These are phyloP conservation scores for Aporophyla lueneburgensis DNA, from an alignment of 2,888 invertebrate genomes.

Conservation along the genomic window DNA sequence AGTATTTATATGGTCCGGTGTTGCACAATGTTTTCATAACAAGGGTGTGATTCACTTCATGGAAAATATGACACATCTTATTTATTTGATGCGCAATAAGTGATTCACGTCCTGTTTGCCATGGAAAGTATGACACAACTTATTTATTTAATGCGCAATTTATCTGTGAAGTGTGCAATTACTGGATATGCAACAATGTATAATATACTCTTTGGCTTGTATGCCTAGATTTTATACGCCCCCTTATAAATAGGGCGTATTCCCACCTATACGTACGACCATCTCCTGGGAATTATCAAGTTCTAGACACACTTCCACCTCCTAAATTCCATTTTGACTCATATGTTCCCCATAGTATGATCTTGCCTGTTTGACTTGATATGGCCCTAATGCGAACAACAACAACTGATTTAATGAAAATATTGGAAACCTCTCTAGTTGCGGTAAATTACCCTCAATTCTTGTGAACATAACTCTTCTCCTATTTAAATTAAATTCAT, in stretches of 20 bases:
- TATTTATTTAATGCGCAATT: no score
- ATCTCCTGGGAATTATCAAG: background rate
- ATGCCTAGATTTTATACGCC: conserved; percentile 4
- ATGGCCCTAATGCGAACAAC: conserved; percentile 5
- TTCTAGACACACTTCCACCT: background rate
- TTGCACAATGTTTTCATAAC: no score
- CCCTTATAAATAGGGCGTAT: conserved; percentile 1
- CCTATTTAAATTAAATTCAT: conserved; percentile 4
- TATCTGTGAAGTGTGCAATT: no score
- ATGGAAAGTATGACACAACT: no score
- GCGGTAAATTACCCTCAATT: conserved; percentile 9
- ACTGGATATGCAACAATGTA: no score
- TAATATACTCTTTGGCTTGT: background rate
- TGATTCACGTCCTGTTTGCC: no score
- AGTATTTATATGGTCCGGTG: no score
- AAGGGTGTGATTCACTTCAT: no score
- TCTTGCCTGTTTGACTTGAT: conserved; percentile 1
- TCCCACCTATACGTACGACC: background rate
- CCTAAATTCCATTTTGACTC: conserved; percentile 1
- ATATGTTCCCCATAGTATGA: background rate
- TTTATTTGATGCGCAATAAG: no score
- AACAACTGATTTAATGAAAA: background rate
- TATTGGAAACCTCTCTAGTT: conserved; percentile 1
- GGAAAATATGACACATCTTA: no score
- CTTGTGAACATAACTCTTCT: background rate